These are phyloP conservation scores for Halyomorpha halys DNA, from an alignment of 1,140 invertebrate genomes.

Conservation along the genomic window DNA sequence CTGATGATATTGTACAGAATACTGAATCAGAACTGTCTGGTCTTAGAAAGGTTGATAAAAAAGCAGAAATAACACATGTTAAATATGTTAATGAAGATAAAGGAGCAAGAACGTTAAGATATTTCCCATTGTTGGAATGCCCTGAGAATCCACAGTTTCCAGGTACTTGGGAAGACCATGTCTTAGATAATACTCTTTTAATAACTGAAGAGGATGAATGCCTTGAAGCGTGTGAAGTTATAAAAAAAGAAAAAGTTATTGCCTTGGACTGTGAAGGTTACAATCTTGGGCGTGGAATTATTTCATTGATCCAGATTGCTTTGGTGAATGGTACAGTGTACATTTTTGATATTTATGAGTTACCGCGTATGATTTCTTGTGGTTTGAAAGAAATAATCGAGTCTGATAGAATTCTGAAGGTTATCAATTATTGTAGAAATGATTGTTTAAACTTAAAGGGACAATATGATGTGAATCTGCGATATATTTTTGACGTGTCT, in stretches of 20 bases:
- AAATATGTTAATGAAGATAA: too few relatives aligned
- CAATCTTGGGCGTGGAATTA: neutral
- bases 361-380: neutral
- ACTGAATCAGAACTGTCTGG: too few relatives aligned
- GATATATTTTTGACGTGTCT: neutral
- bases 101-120: too few relatives aligned
- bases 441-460: neutral
- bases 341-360: slow-evolving; percentile 3
- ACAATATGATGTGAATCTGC: neutral
- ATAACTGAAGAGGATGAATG: too few relatives aligned
- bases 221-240: too few relatives aligned
- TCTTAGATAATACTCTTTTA: too few relatives aligned
- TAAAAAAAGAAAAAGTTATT: slow-evolving; percentile 3
- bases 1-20: too few relatives aligned
- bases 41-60: too few relatives aligned
- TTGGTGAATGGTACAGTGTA: neutral
- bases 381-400: neutral
- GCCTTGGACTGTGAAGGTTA: neutral
- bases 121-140: too few relatives aligned
- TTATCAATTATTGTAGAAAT: neutral
- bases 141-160: too few relatives aligned
- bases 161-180: too few relatives aligned
- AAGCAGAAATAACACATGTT: too few relatives aligned
- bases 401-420: neutral
- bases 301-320: neutral